Base-by-base conservation (phyloP, 2,888 invertebrate genomes). In the Acleris literana region DNA sequence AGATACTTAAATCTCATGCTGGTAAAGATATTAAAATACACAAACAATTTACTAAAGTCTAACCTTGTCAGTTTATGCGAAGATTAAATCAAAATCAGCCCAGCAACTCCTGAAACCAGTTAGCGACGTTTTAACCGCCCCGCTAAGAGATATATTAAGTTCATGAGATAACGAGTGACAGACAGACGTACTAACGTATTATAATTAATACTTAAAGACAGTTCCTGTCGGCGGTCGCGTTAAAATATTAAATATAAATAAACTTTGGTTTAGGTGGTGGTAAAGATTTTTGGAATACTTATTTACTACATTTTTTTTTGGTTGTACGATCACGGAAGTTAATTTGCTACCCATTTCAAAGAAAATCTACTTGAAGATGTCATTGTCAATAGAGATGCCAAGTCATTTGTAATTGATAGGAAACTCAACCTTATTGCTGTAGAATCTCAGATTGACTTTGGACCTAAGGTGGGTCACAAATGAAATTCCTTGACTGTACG, bases 211-310 rank as follows among this genome's bases (percentile, higher is more conserved):
- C 46, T 29, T 29, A 48, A 46, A 57, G 74, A 76, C 70, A 74
- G 70, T 52, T 63, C 5, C 77, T 76, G 76, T 76, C 76, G 69
- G 69, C 77, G 69, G 17, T 46, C 9, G 6, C 16, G 69, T 71
- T 76, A 72, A 77, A 77, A 77, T 58, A 68, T 64, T 20, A 43
- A 43, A 25, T 29, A 57, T 57, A 44, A 44, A 57, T 57, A 57
- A 48, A 22, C 4, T 22, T 39, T 6, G 33, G 52, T 11, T 17
- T 17, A 17, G 17, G 17, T 53, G 0, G 1, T 17, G 17, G n/a
- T 53, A 53, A 29, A 33, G 17, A 7, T 29, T 53, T 29, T 29
- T 16, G 46, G 33, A 9, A 33, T 33, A 33, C 6, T 6, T 25
- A 7, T 25, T 6, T 6, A 25, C 6, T 25, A 6, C 1, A 25